A percentile compares a stretch with the other conserved stretches of the same genome.
These are phyloP conservation scores for Calephelis perditalis DNA, from an alignment of 2,888 invertebrate species.

Conservation along the genomic window DNA sequence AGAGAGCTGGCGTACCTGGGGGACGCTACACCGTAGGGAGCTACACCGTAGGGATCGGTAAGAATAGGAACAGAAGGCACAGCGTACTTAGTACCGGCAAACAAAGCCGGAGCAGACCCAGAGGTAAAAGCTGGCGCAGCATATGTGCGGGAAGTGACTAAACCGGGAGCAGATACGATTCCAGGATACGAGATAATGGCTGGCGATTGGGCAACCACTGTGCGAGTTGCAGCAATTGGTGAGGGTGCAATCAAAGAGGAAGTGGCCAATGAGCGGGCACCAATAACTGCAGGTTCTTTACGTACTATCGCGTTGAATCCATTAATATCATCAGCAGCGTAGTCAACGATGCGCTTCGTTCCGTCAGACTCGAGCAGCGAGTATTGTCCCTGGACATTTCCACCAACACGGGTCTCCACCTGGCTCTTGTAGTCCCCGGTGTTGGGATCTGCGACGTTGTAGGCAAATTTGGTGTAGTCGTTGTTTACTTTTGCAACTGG, in stretches of 20 bases:
- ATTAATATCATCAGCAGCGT: conserved; percentile 74
- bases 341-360: conserved; percentile 76
- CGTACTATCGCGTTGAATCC: conserved; percentile 79
- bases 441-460: conserved; percentile 76
- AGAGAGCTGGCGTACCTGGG: conserved; percentile 21
- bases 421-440: conserved; percentile 73
- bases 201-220: conserved; percentile 21
- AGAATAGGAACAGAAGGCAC: conserved; percentile 25
- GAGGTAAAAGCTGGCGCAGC: conserved; percentile 28
- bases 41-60: conserved; percentile 5
- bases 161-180: conserved; percentile 30
- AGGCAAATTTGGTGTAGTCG: conserved; percentile 73
- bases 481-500: conserved; percentile 73
- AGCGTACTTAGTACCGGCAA: conserved; percentile 34
- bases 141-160: conserved; percentile 29
- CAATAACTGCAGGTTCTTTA: conserved; percentile 62
- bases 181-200: conserved; percentile 22
- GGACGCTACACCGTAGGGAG: conserved; percentile 4
- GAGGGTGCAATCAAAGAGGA: conserved; percentile 32
- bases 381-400: conserved; percentile 44
- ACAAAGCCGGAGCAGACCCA: conserved; percentile 26
- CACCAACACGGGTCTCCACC: conserved; percentile 50
- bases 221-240: conserved; percentile 32
- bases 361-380: conserved; percentile 29
- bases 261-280: conserved; percentile 38